Evolutionary conservation across 2,888 invertebrate genomes (phyloP).

Genomic region (Ptycholaimellus sp.): DNA sequence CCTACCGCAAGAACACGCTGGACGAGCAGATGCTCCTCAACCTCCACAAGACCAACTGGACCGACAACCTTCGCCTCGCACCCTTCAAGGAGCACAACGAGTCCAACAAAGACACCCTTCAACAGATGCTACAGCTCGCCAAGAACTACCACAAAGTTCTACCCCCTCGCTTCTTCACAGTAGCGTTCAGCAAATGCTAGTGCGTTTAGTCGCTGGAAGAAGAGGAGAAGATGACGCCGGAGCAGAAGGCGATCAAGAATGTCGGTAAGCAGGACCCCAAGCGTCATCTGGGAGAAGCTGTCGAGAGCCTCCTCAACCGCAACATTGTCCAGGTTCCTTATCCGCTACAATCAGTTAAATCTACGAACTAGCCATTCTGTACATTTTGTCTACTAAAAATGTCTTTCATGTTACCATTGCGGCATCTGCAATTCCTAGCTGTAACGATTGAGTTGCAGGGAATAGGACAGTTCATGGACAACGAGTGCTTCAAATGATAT

Average conservation of each 20-base stretch:
- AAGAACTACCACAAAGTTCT: slow-evolving; percentile 91
- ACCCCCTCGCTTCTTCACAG: too few species aligned
- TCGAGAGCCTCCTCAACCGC: slow-evolving; percentile 82
- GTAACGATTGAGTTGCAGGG: too few species aligned
- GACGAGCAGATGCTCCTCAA: slow-evolving; percentile 90
- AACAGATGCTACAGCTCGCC: slow-evolving; percentile 84
- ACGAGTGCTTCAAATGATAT: too few species aligned
- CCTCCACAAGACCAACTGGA: slow-evolving; percentile 94
- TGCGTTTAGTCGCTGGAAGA: slow-evolving; percentile 68
- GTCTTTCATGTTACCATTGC: too few species aligned
- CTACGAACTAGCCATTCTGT: too few species aligned
- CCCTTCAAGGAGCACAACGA: slow-evolving; percentile 69
- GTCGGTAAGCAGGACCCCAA: slow-evolving; percentile 89
- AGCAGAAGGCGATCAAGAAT: slow-evolving; percentile 94
- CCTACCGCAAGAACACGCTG: slow-evolving; percentile 90
- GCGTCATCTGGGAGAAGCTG: slow-evolving; percentile 93
- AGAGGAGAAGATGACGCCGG: slow-evolving; percentile 97
- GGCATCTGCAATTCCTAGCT: too few species aligned
- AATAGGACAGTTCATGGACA: too few species aligned
- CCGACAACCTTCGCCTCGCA: slow-evolving; percentile 69
- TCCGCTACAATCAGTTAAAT: too few species aligned
- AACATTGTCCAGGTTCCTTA: slow-evolving; percentile 91
- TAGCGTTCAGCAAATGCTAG: too few species aligned
- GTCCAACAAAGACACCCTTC: slow-evolving; percentile 72
- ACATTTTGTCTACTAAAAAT: too few species aligned